phyloP scores from a whole-genome alignment of 2,797 vertebrate species.

The Ceryle rudis region DNA sequence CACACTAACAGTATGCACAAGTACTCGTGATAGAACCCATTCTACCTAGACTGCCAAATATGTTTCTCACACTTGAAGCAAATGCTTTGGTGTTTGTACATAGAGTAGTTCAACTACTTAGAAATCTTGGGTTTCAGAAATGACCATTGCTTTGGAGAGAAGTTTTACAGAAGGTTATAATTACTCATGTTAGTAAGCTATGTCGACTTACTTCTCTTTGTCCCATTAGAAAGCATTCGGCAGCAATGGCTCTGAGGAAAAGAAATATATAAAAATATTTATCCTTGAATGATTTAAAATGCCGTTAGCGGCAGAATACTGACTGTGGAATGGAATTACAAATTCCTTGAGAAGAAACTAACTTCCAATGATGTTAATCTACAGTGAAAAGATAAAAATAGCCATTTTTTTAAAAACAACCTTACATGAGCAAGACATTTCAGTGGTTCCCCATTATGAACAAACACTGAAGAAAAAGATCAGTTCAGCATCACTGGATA shows the following conservation, averaged over 20 bases:
- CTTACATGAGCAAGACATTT: conserved; percentile 83
- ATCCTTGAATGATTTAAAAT: conserved; percentile 71
- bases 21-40: neutral
- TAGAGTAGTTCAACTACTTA: neutral
- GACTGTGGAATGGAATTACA: conserved; percentile 79
- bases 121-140: neutral
- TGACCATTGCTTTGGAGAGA: neutral
- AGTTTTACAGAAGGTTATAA: neutral
- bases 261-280: conserved; percentile 81
- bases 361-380: conserved; percentile 80
- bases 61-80: neutral
- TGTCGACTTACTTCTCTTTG: conserved; percentile 90
- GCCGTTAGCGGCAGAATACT: conserved; percentile 75
- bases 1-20: neutral
- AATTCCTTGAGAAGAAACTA: conserved; percentile 79
- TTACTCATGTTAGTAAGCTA: neutral
- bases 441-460: conserved; percentile 80
- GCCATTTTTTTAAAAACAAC: conserved; percentile 81
- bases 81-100: neutral
- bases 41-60: neutral
- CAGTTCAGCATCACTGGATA: conserved; percentile 74
- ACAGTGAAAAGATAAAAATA: conserved; percentile 79
- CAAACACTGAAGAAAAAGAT: conserved; percentile 77
- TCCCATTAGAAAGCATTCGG: conserved; percentile 89
- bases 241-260: conserved; percentile 90